These are phyloP conservation scores for Anguilla obscura DNA, from an alignment of 2,797 vertebrate species.

Conservation along the genomic window DNA sequence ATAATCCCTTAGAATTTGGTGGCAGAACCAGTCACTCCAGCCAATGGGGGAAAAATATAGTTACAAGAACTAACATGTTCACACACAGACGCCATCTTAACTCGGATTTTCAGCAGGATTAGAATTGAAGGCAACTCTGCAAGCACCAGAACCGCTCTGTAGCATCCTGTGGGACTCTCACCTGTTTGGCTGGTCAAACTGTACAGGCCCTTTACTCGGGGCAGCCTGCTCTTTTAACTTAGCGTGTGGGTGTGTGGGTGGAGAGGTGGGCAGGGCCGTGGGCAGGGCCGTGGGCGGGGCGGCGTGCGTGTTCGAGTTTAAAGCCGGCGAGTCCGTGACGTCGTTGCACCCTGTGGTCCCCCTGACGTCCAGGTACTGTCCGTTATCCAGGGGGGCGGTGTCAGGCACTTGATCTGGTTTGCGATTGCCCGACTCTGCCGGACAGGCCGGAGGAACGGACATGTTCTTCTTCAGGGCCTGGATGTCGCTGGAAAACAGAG, in stretches of 20 bases:
- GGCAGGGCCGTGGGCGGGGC: constrained; percentile 54
- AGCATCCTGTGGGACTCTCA: constrained; percentile 59
- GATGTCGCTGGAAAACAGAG: constrained; percentile 82
- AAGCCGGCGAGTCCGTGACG: constrained; percentile 55
- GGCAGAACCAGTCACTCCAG: neutral
- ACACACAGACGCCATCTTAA: neutral
- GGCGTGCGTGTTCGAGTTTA: constrained; percentile 50
- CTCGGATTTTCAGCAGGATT: neutral
- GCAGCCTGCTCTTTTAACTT: constrained; percentile 67
- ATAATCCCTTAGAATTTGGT: neutral
- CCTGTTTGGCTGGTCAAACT: constrained; percentile 95
- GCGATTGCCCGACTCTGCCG: constrained; percentile 67
- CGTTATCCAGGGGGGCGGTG: constrained; percentile 77
- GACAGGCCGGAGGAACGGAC: constrained; percentile 63
- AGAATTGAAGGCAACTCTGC: neutral
- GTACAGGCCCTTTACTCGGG: constrained; percentile 70
- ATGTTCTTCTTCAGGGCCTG: constrained; percentile 83
- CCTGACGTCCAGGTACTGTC: constrained; percentile 81
- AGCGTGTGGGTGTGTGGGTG: constrained; percentile 67
- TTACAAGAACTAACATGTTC: neutral
- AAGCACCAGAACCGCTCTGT: neutral
- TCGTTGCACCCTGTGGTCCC: constrained; percentile 60
- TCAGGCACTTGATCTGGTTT: constrained; percentile 67
- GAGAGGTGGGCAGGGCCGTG: constrained; percentile 46
- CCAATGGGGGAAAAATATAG: neutral